Evolutionary conservation across 92 coral and sea anemone species (phyloP).

Genomic region (Siderastrea siderea): DNA sequence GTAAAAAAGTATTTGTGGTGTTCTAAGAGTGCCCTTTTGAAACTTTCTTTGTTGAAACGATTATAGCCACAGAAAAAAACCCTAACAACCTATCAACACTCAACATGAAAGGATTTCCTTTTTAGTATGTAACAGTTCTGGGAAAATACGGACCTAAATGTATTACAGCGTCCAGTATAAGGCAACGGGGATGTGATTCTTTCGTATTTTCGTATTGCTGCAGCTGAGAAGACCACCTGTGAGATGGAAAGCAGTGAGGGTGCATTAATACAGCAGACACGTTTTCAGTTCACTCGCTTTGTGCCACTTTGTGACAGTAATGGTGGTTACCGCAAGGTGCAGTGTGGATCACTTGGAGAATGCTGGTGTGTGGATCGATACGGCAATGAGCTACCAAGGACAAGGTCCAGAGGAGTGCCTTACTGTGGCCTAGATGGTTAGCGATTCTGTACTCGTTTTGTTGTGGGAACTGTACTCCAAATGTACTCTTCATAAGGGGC

Average conservation of each 20-base stretch:
- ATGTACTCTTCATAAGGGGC: neutral
- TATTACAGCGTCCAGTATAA: neutral
- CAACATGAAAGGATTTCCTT: neutral
- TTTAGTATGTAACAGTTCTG: neutral
- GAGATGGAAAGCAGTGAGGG: conserved; percentile 86
- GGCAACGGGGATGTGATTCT: neutral
- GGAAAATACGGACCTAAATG: neutral
- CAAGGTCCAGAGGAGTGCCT: conserved; percentile 78
- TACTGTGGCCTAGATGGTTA: conserved; percentile 66
- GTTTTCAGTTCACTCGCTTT: conserved; percentile 75
- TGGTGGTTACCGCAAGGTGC: conserved; percentile 79
- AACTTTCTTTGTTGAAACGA: no score
- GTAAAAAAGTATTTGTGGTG: no score
- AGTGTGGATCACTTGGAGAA: conserved; percentile 85
- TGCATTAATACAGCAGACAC: conserved; percentile 50
- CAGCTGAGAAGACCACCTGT: conserved; percentile 68
- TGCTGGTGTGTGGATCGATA: conserved; percentile 96
- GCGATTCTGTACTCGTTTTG: neutral
- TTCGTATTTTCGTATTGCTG: neutral
- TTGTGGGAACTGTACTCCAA: neutral
- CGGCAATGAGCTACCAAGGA: conserved; percentile 89
- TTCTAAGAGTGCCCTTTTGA: no score
- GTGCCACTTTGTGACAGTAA: conserved; percentile 79
- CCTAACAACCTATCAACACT: neutral
- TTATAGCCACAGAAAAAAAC: no score